Evolutionary conservation across 2,888 invertebrate genomes (phyloP).

Genomic region (Drosophila pseudotalamancana): DNA sequence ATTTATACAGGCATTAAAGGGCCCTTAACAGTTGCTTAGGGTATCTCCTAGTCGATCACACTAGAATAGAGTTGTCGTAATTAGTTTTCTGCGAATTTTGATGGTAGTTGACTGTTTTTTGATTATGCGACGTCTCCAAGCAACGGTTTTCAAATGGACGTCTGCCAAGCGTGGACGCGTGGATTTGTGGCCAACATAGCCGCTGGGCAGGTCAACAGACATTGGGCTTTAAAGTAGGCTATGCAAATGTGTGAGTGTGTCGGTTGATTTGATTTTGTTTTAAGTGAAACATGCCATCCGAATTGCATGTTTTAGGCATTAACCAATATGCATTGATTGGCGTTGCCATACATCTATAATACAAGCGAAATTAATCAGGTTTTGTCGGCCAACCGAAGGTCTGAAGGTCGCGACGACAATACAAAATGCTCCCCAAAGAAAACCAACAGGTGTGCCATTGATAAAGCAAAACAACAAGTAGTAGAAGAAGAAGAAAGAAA

Average conservation of each 20-base stretch:
- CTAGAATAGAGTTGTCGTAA: no score
- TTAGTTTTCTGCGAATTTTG: neutral
- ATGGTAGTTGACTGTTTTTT: no score
- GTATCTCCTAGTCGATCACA: no score
- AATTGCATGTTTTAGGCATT: constrained; percentile 67
- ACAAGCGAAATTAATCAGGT: constrained; percentile 62
- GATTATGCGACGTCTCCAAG: constrained; percentile 24
- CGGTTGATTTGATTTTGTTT: constrained; percentile 53
- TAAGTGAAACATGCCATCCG: constrained; percentile 59
- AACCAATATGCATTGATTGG: constrained; percentile 63
- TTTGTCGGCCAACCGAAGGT: constrained; percentile 36
- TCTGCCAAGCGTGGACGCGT: constrained; percentile 23
- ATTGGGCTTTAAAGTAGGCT: constrained; percentile 57
- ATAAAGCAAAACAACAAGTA: neutral
- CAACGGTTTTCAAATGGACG: constrained; percentile 29
- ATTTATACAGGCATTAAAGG: no score
- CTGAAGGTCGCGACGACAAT: constrained; percentile 47
- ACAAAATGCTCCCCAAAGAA: constrained; percentile 17
- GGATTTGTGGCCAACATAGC: neutral
- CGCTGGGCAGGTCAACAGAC: constrained; percentile 32
- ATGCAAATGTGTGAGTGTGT: constrained; percentile 52
- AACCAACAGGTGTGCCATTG: constrained; percentile 30
- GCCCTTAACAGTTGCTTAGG: no score
- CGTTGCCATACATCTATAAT: constrained; percentile 55
- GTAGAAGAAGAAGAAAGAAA: constrained; percentile 1